phyloP scores from a whole-genome alignment of 2,888 invertebrate species.

The Oscheius sp. region DNA sequence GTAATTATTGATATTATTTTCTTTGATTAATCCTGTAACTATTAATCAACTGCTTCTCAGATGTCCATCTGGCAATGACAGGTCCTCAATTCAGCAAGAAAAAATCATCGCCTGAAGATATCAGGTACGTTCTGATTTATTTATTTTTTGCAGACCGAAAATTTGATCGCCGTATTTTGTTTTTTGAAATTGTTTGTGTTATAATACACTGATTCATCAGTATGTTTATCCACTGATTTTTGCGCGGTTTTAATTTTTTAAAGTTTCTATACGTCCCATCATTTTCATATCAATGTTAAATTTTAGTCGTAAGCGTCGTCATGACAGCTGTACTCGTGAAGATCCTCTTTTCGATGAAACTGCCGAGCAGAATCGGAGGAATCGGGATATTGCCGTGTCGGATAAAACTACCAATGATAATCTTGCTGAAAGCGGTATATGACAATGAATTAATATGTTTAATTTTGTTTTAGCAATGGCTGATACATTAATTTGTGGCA shows the following conservation, averaged over 20 bases:
- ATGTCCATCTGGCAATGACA: slow-evolving; percentile 57
- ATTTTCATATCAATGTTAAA: no score
- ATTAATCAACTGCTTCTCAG: no score
- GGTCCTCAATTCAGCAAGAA: slow-evolving; percentile 33
- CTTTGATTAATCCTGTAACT: neutral
- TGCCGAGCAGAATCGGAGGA: slow-evolving; percentile 42
- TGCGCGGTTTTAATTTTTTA: no score
- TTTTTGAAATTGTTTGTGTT: no score
- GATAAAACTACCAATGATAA: slow-evolving; percentile 43
- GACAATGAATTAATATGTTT: neutral
- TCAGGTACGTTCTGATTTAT: slow-evolving; percentile 1
- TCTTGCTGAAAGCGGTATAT: slow-evolving; percentile 42
- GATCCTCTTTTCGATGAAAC: slow-evolving; percentile 37
- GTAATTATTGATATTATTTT: neutral
- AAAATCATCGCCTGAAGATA: neutral
- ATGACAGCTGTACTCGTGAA: slow-evolving; percentile 28
- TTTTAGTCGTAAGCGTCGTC: slow-evolving; percentile 31
- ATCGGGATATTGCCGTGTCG: slow-evolving; percentile 36
- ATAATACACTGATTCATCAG: no score
- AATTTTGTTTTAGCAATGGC: slow-evolving; percentile 70
- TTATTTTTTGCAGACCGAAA: neutral
- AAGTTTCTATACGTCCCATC: no score
- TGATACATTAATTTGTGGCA: slow-evolving; percentile 82
- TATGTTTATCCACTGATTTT: no score
- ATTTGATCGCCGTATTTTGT: neutral